Conservation (phyloP, 2,888 invertebrate genomes). For the Erebia aethiops region DNA sequence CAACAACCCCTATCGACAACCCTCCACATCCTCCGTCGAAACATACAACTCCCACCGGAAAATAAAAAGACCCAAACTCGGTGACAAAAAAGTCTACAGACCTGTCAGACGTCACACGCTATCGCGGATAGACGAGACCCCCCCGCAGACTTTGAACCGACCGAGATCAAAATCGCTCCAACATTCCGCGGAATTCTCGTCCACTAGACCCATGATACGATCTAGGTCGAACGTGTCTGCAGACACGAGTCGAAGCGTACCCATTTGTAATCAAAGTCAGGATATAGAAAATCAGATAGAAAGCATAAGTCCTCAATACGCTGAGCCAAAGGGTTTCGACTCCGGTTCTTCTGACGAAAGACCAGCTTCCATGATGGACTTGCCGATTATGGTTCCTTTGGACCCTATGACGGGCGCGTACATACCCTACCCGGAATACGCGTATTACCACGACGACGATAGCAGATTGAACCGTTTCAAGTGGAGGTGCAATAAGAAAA, state of each 20-base stretch:
- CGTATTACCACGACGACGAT: constrained; percentile 67
- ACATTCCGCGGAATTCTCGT: constrained; percentile 67
- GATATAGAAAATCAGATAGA: constrained; percentile 61
- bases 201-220: constrained; percentile 64
- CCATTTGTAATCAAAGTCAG: constrained; percentile 72
- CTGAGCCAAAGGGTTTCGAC: constrained; percentile 63
- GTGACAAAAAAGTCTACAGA: constrained; percentile 68
- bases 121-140: constrained; percentile 74
- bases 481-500: constrained; percentile 61
- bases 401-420: constrained; percentile 68
- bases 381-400: constrained; percentile 69
- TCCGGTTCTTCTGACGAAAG: constrained; percentile 59
- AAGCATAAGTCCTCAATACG: constrained; percentile 70
- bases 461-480: constrained; percentile 57
- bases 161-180: constrained; percentile 65
- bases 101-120: constrained; percentile 67
- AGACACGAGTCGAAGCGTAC: constrained; percentile 75
- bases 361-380: constrained; percentile 70
- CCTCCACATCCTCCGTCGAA: constrained; percentile 55
- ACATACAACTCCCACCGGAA: constrained; percentile 77
- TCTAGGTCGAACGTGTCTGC: constrained; percentile 74
- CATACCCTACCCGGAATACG: constrained; percentile 70
- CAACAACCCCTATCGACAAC: constrained; percentile 42
- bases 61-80: constrained; percentile 61
- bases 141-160: constrained; percentile 48